These are phyloP conservation scores for Clarias platycephalus DNA, from an alignment of 2,797 vertebrate genomes.

Conservation along the genomic window DNA sequence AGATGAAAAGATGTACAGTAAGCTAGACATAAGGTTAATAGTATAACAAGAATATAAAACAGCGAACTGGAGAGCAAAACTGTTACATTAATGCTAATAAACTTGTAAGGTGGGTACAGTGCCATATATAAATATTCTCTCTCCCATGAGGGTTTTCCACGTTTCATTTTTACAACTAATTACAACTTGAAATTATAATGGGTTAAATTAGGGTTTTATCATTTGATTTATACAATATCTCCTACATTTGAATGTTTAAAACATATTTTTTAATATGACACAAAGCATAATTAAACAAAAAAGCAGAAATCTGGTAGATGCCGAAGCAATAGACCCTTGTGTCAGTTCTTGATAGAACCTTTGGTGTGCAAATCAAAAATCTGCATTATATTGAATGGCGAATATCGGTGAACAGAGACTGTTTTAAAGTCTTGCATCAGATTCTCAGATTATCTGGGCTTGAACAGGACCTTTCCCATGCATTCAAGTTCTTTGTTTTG, in stretches of 20 bases:
- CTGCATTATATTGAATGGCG: not conserved
- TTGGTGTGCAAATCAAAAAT: not conserved
- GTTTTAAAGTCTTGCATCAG: not conserved
- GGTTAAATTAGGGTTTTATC: not conserved
- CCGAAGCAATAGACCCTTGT: not conserved
- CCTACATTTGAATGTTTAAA: not conserved
- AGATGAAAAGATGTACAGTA: not conserved
- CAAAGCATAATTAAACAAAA: not conserved
- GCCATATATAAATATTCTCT: not conserved
- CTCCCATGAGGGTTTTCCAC: not conserved
- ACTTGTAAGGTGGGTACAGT: not conserved
- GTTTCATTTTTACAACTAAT: no score
- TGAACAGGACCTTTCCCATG: not conserved
- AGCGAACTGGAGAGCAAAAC: not conserved
- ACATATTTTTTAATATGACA: not conserved
- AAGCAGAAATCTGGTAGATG: not conserved
- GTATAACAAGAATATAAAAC: not conserved
- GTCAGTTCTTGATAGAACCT: not conserved
- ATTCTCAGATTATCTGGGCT: not conserved
- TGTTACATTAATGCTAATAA: not conserved
- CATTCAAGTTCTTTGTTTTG: not conserved
- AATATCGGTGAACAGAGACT: not conserved
- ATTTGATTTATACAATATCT: not conserved
- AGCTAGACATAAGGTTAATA: not conserved
- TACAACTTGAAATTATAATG: slow-evolving; percentile 1